Conservation (phyloP, 92 coral and sea anemone species). For the Scolanthus callimorphus region DNA sequence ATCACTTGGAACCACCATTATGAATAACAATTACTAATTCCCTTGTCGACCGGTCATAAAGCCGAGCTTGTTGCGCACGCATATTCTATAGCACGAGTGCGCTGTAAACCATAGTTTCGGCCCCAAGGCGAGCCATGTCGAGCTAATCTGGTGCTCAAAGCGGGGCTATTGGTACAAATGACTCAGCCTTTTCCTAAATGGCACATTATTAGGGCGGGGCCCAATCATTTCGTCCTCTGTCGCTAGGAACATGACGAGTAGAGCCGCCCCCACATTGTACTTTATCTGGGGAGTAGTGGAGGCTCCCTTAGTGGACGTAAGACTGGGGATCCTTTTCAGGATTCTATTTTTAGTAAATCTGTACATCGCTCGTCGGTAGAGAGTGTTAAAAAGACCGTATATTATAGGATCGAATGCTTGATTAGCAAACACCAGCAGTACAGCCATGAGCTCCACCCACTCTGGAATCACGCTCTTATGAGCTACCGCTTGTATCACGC, state of each 20-base stretch:
- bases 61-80: too few species aligned
- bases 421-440: conserved; percentile 24
- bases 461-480: conserved; percentile 4
- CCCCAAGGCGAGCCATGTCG: too few species aligned
- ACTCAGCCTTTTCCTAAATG: too few species aligned
- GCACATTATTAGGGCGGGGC: too few species aligned
- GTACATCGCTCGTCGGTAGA: conserved; percentile 29
- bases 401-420: conserved; percentile 42
- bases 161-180: too few species aligned
- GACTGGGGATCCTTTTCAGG: not conserved
- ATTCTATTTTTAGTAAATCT: conserved; percentile 2
- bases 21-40: too few species aligned
- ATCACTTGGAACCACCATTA: too few species aligned
- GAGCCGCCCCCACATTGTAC: conserved; percentile 33
- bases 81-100: too few species aligned
- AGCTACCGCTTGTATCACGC: conserved; percentile 5
- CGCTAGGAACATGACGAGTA: conserved; percentile 24
- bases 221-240: conserved; percentile 31
- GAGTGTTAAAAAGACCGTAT: conserved; percentile 39
- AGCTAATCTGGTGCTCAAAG: too few species aligned
- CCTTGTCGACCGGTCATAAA: too few species aligned
- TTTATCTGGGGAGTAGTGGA: conserved; percentile 11
- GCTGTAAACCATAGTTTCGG: too few species aligned
- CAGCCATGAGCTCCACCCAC: conserved; percentile 25
- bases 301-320: conserved; percentile 3